Percentiles rank a stretch among this genome's conserved stretches.
Evolutionary conservation across 2,888 invertebrate genomes (phyloP).

Genomic region (Drosophila paracracens): DNA sequence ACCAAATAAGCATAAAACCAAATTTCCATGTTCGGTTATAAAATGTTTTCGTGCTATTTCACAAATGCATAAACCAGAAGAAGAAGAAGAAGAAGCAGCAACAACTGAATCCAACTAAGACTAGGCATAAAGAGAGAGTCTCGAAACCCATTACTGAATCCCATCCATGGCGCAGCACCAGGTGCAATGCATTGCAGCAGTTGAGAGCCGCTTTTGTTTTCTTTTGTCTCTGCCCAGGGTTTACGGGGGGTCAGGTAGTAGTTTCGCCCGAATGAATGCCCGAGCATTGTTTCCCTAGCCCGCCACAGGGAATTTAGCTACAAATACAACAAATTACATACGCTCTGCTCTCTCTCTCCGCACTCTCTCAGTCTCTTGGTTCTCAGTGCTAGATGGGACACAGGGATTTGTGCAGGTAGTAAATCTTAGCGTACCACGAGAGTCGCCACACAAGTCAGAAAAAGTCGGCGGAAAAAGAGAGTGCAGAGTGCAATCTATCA

Average conservation of each 20-base stretch:
- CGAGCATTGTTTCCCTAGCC: conserved; percentile 61
- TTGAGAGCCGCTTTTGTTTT: conserved; percentile 46
- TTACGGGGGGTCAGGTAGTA: conserved; percentile 74
- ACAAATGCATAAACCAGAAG: conserved; percentile 71
- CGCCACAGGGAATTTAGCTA: conserved; percentile 46
- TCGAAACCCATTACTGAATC: conserved; percentile 10
- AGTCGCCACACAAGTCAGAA: conserved; percentile 55
- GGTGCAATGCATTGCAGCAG: conserved; percentile 66
- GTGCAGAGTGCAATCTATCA: conserved; percentile 2
- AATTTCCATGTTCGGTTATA: conserved; percentile 77
- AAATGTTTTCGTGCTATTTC: conserved; percentile 70
- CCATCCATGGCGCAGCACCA: conserved; percentile 58
- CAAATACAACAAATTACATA: conserved; percentile 21
- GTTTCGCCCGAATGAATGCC: conserved; percentile 71
- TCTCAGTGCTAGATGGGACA: conserved; percentile 65
- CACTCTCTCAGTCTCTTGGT: neutral
- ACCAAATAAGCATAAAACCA: conserved; percentile 57
- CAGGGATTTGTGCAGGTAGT: conserved; percentile 78
- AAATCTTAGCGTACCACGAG: conserved; percentile 60
- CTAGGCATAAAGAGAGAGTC: conserved; percentile 23
- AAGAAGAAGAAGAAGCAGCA: conserved; percentile 1
- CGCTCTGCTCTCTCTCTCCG: conserved; percentile 1
- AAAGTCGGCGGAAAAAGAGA: conserved; percentile 12
- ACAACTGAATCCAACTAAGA: conserved; percentile 19
- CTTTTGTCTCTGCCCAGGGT: conserved; percentile 11